Evolutionary conservation across 2,888 invertebrate species (phyloP), one percentile per base, ranked within the genome.

Genomic region (Notocelia uddmanniana): DNA sequence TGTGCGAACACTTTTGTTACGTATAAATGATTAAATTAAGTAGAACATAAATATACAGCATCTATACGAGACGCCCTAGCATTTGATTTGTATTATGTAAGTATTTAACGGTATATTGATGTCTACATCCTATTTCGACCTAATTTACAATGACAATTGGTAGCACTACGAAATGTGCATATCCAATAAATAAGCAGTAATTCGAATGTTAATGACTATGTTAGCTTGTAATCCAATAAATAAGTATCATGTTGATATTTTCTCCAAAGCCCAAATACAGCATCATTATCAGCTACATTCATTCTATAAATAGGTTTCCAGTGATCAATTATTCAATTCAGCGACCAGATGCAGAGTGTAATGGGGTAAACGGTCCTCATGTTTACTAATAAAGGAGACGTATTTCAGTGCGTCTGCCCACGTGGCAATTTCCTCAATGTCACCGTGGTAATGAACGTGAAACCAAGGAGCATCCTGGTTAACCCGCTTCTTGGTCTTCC

Each of bases 281-380:
- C 60, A n/a, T 18, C 45, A 37, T n/a, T 15, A 41, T 13, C 18
- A 60, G 37, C 21, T n/a, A 45, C 41, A 23, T 45, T 60, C 6
- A 15, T 37, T 37, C 64, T 54, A 54, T 54, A 64, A 54, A 64
- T 67, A 67, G 26, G 26, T 45, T 26, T 41, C 45, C 57, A 57
- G 23, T 37, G 64, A 64, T 37, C 76, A 79, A 81, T 84, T 80
- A 83, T 79, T 80, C 79, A 79, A 81, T 85, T 82, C 76, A 63
- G 69, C 74, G 73, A 69, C 75, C 76, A 74, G n/a, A n/a, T n/a
- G n/a, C n/a, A n/a, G 70, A 80, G 78, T 74, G 52, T 79, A 83
- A 86, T 84, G 76, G 82, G 76, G 83, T 88, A 85, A 87, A 84
- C 73, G 84, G 69, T 78, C 66, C 69, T 72, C 75, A 64, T 79